These are phyloP conservation scores for Heteromurus nitidus DNA, from an alignment of 2,888 invertebrate genomes.

Conservation along the genomic window DNA sequence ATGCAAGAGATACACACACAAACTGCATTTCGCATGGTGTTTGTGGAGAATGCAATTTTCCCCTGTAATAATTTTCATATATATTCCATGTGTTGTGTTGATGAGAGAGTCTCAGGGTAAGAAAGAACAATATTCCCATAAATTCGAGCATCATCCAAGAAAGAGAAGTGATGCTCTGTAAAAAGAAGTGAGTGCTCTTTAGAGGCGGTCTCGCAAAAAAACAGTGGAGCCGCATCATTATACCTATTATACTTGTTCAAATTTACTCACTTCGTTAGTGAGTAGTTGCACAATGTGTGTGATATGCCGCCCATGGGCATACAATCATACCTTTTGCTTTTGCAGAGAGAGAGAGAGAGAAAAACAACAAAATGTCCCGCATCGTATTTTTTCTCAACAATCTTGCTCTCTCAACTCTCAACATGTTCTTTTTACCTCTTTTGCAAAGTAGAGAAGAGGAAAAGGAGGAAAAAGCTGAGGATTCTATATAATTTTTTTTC, in stretches of 20 bases:
- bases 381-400: neutral
- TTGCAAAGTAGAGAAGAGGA: neutral
- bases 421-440: no score
- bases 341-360: no score
- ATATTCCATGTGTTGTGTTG: no score
- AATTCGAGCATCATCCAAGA: conserved; percentile 27
- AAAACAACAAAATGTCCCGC: neutral
- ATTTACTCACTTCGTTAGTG: conserved; percentile 62
- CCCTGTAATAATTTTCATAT: no score
- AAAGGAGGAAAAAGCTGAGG: conserved; percentile 3
- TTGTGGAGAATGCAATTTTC: no score
- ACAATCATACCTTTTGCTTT: no score
- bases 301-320: conserved; percentile 64
- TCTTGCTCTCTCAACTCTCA: no score
- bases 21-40: no score
- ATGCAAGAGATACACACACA: no score
- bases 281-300: conserved; percentile 34
- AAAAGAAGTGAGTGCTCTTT: conserved; percentile 43
- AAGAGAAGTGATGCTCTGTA: no score
- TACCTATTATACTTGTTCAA: conserved; percentile 42
- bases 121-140: conserved; percentile 26
- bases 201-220: conserved; percentile 37
- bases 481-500: neutral
- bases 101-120: no score
- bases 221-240: conserved; percentile 32